Conservation (phyloP, 2,888 invertebrate species). For the Xanthorhoe designata region DNA sequence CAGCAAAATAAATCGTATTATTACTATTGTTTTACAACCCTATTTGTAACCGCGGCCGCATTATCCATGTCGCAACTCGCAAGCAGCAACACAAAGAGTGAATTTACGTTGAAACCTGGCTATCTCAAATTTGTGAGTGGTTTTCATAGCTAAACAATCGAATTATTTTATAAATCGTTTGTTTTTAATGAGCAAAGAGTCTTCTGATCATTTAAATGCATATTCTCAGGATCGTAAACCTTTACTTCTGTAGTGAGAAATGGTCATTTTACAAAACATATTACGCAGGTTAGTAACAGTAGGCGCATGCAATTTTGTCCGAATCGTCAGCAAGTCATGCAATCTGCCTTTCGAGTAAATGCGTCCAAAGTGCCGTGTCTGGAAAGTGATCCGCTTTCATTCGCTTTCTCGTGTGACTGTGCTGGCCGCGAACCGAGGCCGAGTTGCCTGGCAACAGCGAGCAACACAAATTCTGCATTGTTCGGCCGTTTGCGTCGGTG, state of each 20-base stretch:
- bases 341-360: slow-evolving; percentile 17
- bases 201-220: neutral
- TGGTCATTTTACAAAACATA: neutral
- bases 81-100: slow-evolving; percentile 37
- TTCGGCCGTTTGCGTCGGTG: slow-evolving; percentile 24
- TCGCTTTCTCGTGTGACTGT: slow-evolving; percentile 68
- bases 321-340: too few relatives aligned
- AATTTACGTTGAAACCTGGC: slow-evolving; percentile 18
- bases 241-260: neutral
- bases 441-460: slow-evolving; percentile 34
- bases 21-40: slow-evolving; percentile 34
- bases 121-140: neutral
- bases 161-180: neutral
- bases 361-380: slow-evolving; percentile 45
- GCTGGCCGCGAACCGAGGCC: slow-evolving; percentile 47
- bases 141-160: neutral
- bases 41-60: slow-evolving; percentile 40
- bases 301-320: too few relatives aligned
- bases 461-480: slow-evolving; percentile 20
- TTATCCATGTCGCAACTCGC: slow-evolving; percentile 51
- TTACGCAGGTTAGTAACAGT: neutral
- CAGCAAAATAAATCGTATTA: slow-evolving; percentile 31
- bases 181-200: neutral
- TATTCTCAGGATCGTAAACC: neutral
- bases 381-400: slow-evolving; percentile 76